These are phyloP conservation scores for Hemibagrus guttatus DNA, from an alignment of 2,797 vertebrate species.

Conservation along the genomic window DNA sequence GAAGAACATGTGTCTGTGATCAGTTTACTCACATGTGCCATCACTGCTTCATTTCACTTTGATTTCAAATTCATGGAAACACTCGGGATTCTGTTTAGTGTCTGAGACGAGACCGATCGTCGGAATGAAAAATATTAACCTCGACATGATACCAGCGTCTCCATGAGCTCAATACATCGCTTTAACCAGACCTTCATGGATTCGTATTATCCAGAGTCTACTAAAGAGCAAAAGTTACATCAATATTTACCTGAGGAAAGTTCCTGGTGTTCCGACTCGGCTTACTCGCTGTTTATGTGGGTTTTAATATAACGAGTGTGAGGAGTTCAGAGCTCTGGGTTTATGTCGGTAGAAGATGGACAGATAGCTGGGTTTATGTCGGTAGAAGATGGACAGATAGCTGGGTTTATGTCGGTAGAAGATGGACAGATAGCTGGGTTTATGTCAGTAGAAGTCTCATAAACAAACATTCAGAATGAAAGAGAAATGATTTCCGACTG, in stretches of 20 bases:
- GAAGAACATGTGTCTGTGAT: background rate
- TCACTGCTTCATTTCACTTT: conserved; percentile 2
- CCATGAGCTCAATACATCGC: background rate
- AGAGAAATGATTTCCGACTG: too few relatives aligned
- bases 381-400: too few relatives aligned
- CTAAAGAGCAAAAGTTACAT: background rate
- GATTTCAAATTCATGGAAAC: background rate
- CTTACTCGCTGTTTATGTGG: background rate
- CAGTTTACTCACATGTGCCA: background rate
- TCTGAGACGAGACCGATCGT: background rate
- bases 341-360: too few relatives aligned
- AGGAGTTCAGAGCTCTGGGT: too few relatives aligned
- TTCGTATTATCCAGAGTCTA: background rate
- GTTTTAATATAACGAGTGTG: background rate
- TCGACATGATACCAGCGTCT: background rate
- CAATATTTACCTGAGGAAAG: background rate
- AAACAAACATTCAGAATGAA: too few relatives aligned
- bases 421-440: too few relatives aligned
- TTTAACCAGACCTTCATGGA: background rate
- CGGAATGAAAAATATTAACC: background rate
- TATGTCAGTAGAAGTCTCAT: too few relatives aligned
- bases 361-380: too few relatives aligned
- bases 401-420: too few relatives aligned
- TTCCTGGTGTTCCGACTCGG: background rate
- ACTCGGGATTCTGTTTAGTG: background rate